A percentile compares a stretch with the other conserved stretches of the same genome.
Evolutionary conservation across 2,888 invertebrate genomes (phyloP).

Genomic region (Blera fallax): DNA sequence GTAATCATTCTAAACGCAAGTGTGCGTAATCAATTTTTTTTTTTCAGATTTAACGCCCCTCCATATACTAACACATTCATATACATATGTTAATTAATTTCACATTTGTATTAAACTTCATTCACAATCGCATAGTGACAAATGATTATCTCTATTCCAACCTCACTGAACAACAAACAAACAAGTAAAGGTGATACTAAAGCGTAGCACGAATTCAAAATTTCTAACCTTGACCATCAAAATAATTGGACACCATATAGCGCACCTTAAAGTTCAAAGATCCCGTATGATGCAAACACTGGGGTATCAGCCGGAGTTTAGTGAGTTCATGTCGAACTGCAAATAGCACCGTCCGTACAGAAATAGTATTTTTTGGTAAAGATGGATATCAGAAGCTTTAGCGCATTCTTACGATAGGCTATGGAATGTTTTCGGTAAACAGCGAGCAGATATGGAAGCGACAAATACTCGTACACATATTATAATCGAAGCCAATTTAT

Average conservation of each 20-base stretch:
- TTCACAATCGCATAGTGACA: neutral
- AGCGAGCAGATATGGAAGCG: neutral
- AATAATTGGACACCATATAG: slow-evolving; percentile 19
- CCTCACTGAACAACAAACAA: neutral
- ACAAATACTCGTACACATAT: too few species aligned
- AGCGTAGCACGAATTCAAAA: neutral
- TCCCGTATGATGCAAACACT: slow-evolving; percentile 10
- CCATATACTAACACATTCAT: too few species aligned
- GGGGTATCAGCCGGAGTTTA: neutral
- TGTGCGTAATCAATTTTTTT: neutral
- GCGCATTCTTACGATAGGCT: neutral
- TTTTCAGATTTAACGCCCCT: neutral
- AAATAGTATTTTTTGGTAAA: neutral
- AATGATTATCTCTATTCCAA: neutral
- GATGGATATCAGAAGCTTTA: neutral
- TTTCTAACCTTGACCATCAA: slow-evolving; percentile 40
- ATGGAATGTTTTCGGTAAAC: slow-evolving; percentile 2
- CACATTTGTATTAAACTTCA: neutral
- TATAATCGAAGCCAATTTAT: neutral
- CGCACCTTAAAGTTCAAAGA: slow-evolving; percentile 55
- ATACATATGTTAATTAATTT: neutral
- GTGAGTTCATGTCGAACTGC: neutral
- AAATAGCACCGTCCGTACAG: neutral
- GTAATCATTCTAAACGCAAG: neutral
- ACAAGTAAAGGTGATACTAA: neutral